A percentile compares a stretch with the other conserved stretches of the same genome.
Conservation (phyloP, 2,888 invertebrate species). For the Idaea dimidiata region DNA sequence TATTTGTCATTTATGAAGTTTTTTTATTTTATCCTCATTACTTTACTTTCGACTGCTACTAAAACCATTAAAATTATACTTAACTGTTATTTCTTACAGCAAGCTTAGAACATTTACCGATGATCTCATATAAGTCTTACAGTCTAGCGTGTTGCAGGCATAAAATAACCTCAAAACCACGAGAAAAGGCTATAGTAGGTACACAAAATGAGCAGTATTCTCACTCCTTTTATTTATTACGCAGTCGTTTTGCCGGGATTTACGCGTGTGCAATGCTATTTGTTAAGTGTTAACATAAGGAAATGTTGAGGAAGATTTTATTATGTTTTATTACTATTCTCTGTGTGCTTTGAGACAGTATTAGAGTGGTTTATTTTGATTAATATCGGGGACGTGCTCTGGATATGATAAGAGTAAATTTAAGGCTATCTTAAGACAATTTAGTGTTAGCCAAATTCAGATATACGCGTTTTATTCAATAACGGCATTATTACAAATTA, state of each 20-base stretch:
- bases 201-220: conserved; percentile 26
- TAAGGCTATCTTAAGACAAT: too few relatives aligned
- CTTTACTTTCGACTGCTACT: too few relatives aligned
- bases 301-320: not conserved
- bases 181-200: not conserved
- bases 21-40: too few relatives aligned
- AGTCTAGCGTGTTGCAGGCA: not conserved
- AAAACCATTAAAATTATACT: too few relatives aligned
- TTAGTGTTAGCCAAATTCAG: too few relatives aligned
- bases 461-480: too few relatives aligned
- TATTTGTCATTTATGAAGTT: too few relatives aligned
- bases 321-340: not conserved
- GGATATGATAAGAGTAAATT: not conserved
- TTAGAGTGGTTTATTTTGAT: not conserved
- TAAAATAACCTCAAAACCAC: not conserved
- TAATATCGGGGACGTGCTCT: not conserved
- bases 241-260: conserved; percentile 17
- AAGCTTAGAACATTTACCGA: too few relatives aligned
- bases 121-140: too few relatives aligned
- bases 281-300: conserved; percentile 13
- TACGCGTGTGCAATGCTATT: conserved; percentile 14
- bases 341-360: not conserved
- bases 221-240: conserved; percentile 28
- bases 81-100: too few relatives aligned
- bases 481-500: too few relatives aligned